These are phyloP conservation scores for Crotalus helleri DNA, from an alignment of 2,113 vertebrate genomes.

Conservation along the genomic window DNA sequence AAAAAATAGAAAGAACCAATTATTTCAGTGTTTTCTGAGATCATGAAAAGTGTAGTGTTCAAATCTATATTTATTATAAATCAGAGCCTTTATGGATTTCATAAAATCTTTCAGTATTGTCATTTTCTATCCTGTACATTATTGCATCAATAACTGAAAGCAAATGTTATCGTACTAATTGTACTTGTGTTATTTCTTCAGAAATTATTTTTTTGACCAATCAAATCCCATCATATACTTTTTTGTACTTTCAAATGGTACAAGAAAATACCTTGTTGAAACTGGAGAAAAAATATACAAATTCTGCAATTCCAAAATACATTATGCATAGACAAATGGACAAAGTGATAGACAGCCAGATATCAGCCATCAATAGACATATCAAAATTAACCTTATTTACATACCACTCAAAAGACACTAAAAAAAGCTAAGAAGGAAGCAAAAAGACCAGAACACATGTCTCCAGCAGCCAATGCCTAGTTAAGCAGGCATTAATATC, in stretches of 20 bases:
- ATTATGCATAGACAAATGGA: neutral
- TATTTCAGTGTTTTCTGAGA: neutral
- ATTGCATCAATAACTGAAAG: neutral
- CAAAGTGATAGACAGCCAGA: no score
- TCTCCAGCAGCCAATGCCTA: no score
- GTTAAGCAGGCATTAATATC: no score
- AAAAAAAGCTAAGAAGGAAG: no score
- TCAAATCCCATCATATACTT: slow-evolving; percentile 1
- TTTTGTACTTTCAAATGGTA: neutral
- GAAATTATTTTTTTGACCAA: slow-evolving; percentile 2
- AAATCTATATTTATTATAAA: slow-evolving; percentile 35
- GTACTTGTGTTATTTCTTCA: slow-evolving; percentile 11
- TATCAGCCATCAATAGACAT: neutral
- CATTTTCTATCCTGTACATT: neutral
- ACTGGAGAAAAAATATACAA: neutral
- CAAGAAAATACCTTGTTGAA: slow-evolving; percentile 17
- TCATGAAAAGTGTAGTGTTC: slow-evolving; percentile 29
- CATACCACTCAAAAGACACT: neutral
- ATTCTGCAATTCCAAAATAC: neutral
- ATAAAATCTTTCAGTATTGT: neutral
- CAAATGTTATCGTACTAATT: slow-evolving; percentile 28
- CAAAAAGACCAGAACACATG: no score
- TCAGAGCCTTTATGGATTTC: neutral
- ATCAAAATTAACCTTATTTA: neutral
- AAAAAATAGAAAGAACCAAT: neutral